Evolutionary conservation across 2,113 vertebrate species (phyloP), one percentile per base, ranked within the genome.

Genomic region (Poicephalus gulielmi): DNA sequence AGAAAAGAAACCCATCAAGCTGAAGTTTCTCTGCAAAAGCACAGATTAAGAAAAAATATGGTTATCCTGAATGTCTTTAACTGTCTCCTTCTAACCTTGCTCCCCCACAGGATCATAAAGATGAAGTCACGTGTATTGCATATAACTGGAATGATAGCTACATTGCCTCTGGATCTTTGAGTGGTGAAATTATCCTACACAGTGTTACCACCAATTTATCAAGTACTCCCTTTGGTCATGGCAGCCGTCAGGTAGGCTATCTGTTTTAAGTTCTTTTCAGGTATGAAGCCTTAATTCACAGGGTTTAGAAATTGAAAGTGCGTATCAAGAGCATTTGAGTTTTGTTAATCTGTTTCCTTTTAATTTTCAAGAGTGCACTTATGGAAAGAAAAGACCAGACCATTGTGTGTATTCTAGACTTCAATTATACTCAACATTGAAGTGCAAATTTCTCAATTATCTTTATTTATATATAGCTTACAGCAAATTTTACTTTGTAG

Each of bases 111-210:
- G 99, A 99, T 95, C 99, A 99, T 94, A 99, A 98, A 88, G 98
- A 98, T 79, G 99, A 99, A 97, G 98, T 99, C 74, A 99, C 98
- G 0, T 99, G 98, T 71, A 96, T 99, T 80, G 98, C 98, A 15
- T 99, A 99, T 94, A 99, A 99, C 88, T 98, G 98, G 96, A 99
- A 99, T 39, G 99, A 99, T 97, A 98, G 97, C 96, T 99, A 98
- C 83, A 44, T 99, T 67, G 99, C 98, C 52, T 99, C 99, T 24
- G 99, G 99, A 35, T 99, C 99, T 93, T 96, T 98, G 96, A 99
- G 99, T 71, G 99, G 99, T 55, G 99, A 99, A 88, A 98, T 99
- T 90, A 98, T 99, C 91, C 97, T 99, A 35, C 98, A 99, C 97
- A 99, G 98, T 79, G 94, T 99, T 92, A 99, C 99, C 83, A 99